These are phyloP conservation scores for Neoarius graeffei DNA, from an alignment of 2,113 vertebrate species.

Conservation along the genomic window DNA sequence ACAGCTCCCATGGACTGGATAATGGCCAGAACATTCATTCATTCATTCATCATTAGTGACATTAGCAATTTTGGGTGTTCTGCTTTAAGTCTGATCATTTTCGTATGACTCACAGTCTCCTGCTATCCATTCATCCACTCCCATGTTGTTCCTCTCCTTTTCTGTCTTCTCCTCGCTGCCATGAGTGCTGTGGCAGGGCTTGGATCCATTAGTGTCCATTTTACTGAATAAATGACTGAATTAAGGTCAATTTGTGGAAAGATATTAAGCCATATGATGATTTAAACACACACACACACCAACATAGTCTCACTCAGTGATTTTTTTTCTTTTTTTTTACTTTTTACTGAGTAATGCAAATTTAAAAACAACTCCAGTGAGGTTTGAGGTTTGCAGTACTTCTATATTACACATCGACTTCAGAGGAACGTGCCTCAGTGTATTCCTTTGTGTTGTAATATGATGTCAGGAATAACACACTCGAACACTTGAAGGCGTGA, in stretches of 20 bases:
- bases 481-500: neutral
- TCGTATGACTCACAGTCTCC: slow-evolving; percentile 8
- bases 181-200: slow-evolving; percentile 5
- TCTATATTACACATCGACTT: neutral
- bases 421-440: neutral
- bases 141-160: neutral
- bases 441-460: neutral
- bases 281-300: neutral
- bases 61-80: slow-evolving; percentile 15
- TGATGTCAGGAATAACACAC: neutral
- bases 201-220: slow-evolving; percentile 16
- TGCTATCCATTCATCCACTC: slow-evolving; percentile 25
- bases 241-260: slow-evolving; percentile 4
- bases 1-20: neutral
- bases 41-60: neutral
- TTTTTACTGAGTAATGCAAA: neutral
- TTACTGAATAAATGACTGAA: slow-evolving; percentile 36
- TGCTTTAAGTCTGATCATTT: slow-evolving; percentile 25
- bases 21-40: neutral
- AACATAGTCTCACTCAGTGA: neutral
- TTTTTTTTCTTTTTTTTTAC: too few species aligned
- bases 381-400: neutral
- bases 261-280: slow-evolving; percentile 14
- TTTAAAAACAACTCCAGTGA: neutral
- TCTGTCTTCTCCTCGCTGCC: neutral